Evolutionary conservation across 1,140 invertebrate species (phyloP), one percentile per base, ranked within the genome.

Genomic region (Anadara kagoshimensis): DNA sequence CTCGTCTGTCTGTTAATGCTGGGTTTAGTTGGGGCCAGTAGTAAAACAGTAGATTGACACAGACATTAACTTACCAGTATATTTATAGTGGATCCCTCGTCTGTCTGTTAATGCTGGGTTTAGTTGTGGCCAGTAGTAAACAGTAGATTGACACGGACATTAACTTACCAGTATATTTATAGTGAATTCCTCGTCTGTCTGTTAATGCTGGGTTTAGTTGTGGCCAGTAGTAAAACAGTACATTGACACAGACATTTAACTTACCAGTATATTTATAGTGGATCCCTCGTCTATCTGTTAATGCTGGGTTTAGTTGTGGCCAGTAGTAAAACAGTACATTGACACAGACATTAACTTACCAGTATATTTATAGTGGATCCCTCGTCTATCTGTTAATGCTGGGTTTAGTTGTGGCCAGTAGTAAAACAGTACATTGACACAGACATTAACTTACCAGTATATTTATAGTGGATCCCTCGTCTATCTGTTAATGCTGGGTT

Each of bases 181-280:
- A 94, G 63, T 97, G 93, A 44, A 97, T 92, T 0, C 94, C 94
- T 84, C 95, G 94, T 56, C 96, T 92, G 86, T 99, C 97, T 83
- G 97, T 95, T 3, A 97, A 92, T 84, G 95, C 95, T 22, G 97
- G 94, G 91, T 98, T 98, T 79, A 99, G 95, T 3, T 97, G 94
- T n/a, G 98, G 98, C 97, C 98, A 99, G 88, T 99, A 99, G 90
- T 98, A 97, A 89, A 99, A 99, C 20, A 99, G 91, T 29, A 99
- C n/a, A n/a, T n/a, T n/a, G n/a, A n/a, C n/a, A n/a, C n/a, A n/a
- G n/a, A n/a, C n/a, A n/a, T n/a, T n/a, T n/a, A n/a, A n/a, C 91
- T 92, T 87, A 97, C 96, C 95, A 73, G 95, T 93, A 86, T 97
- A 94, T 90, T 96, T 97, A 76, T 96, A 94, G 63, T 97, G 93